phyloP scores from a whole-genome alignment of 2,113 vertebrate genomes.

The Hydropotes inermis region DNA sequence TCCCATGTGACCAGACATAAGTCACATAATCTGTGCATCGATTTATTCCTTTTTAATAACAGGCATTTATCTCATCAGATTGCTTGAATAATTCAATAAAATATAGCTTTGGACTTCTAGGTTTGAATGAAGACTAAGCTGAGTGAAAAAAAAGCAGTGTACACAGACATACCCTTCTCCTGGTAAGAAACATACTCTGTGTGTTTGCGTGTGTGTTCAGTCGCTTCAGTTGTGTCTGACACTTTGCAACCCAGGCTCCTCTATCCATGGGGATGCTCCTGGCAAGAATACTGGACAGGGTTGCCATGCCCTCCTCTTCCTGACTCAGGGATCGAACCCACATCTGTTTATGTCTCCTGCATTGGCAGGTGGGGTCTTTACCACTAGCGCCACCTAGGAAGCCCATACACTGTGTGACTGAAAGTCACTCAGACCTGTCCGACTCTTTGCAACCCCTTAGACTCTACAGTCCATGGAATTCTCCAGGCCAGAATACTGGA shows the following conservation, averaged over 20 bases:
- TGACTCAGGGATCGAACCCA: background rate
- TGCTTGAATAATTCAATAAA: background rate
- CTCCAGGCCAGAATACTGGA: background rate
- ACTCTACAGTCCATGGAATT: background rate
- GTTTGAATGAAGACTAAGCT: background rate
- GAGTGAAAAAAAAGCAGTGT: background rate
- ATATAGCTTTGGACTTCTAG: background rate
- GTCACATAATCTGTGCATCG: background rate
- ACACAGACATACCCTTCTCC: background rate
- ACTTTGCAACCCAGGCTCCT: background rate
- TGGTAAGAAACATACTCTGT: background rate
- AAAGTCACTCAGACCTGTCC: background rate
- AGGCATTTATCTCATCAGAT: background rate
- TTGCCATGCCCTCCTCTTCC: background rate
- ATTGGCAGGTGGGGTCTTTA: background rate
- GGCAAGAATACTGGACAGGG: background rate
- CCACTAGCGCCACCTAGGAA: background rate
- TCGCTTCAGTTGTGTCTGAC: background rate
- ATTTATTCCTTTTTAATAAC: background rate
- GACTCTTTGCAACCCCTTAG: background rate
- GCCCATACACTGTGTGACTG: background rate
- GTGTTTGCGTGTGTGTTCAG: fast-evolving
- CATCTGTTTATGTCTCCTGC: background rate
- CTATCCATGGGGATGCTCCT: background rate
- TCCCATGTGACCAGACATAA: background rate